Evolutionary conservation across 2,113 vertebrate genomes (phyloP), one percentile per base, ranked within the genome.

Genomic region (Mormyrus iriodes): DNA sequence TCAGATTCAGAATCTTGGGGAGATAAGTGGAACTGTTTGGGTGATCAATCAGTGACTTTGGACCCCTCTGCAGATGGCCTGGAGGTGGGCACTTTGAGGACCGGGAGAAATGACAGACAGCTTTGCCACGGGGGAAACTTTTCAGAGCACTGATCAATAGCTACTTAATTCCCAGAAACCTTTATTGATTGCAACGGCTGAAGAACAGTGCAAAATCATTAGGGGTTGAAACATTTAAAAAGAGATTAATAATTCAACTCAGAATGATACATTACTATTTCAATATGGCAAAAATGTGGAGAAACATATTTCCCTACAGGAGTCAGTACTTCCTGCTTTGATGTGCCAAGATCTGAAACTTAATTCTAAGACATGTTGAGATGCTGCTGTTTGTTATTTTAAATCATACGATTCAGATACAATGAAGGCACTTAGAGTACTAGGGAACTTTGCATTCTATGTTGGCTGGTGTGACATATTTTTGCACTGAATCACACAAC

Each of bases 131-230:
- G 85, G 86, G 88, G 88, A 44, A 73, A 86, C 89, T 61, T 83
- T 90, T 88, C 86, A 48, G 35, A 55, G 51, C 15, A 42, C 84
- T 89, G 90, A 92, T 94, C 92, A 89, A 93, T 92, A 92, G 90
- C 86, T 94, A 88, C 90, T 92, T 92, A 92, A 91, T 94, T 93
- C 73, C 89, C 88, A 88, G 87, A 69, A 90, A 88, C 91, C 91
- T 88, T 46, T 91, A 92, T 92, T 89, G 92, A 92, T 93, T 90
- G 73, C 88, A 73, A 86, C 5, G 46, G 85, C 76, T 84, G 87
- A 91, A 88, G 76, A 89, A 91, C 69, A 83, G 86, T 89, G 88
- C 69, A 90, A 89, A 90, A 91, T 88, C 88, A 31, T 92, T 76
- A 88, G 86, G 90, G 89, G 90, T 8, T 27, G 73, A 92, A 89